Evolutionary conservation across 2,113 vertebrate species (phyloP).

Genomic region (Nothobranchius kuhntae): DNA sequence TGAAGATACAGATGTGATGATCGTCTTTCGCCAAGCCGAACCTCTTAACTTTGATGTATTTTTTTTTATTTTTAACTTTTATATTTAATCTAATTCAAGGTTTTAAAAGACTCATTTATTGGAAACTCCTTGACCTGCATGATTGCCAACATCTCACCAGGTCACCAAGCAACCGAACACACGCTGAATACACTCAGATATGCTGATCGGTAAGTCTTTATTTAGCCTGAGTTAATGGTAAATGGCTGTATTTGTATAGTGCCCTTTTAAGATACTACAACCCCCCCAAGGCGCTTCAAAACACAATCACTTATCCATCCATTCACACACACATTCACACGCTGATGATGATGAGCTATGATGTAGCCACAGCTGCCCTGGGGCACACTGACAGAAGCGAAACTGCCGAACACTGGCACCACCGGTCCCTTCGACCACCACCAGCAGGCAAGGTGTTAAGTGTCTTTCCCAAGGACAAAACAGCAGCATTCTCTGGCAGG

Average conservation of each 20-base stretch:
- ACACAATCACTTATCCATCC: too few relatives aligned
- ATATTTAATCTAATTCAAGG: slow-evolving; percentile 68
- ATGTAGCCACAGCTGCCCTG: too few relatives aligned
- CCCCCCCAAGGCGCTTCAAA: too few relatives aligned
- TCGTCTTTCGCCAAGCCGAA: not conserved
- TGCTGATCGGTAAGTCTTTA: slow-evolving; percentile 86
- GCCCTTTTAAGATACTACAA: too few relatives aligned
- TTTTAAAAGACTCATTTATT: slow-evolving; percentile 92
- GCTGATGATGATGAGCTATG: too few relatives aligned
- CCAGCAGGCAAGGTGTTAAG: too few relatives aligned
- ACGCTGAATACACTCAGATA: slow-evolving; percentile 92
- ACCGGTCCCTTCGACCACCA: too few relatives aligned
- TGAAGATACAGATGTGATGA: not conserved
- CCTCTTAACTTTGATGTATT: not conserved
- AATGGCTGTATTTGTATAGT: not conserved
- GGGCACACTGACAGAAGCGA: too few relatives aligned
- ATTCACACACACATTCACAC: too few relatives aligned
- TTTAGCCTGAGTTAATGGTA: not conserved
- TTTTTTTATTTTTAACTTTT: not conserved
- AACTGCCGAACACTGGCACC: too few relatives aligned
- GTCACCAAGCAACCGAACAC: slow-evolving; percentile 86
- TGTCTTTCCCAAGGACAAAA: too few relatives aligned
- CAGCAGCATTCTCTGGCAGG: too few relatives aligned
- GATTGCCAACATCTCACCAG: slow-evolving; percentile 92
- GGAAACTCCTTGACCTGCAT: slow-evolving; percentile 93